Evolutionary conservation across 2,888 invertebrate genomes (phyloP).

Genomic region (Leptarthrus brevirostris): DNA sequence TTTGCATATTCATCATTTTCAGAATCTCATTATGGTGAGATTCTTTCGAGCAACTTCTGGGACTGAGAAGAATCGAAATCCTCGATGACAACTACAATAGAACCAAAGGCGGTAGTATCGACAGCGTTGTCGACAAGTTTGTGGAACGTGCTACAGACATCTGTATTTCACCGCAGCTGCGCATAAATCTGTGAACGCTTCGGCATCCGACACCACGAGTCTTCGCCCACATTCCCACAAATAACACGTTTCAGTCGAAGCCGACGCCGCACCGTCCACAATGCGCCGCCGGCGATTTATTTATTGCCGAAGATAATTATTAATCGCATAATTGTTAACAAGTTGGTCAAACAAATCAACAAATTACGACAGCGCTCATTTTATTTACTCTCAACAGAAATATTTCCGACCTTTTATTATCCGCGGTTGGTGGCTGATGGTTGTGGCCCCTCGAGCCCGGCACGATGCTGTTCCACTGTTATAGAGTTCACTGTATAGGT

Average conservation of each 20-base stretch:
- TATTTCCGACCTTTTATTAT: constrained; percentile 35
- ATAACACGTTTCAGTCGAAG: neutral
- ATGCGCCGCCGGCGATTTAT: constrained; percentile 2
- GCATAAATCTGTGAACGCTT: constrained; percentile 12
- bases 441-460: neutral
- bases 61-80: too few relatives aligned
- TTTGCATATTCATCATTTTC: constrained; percentile 9
- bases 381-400: constrained; percentile 33
- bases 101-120: too few relatives aligned
- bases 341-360: constrained; percentile 41
- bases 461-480: neutral
- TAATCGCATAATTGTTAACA: constrained; percentile 44
- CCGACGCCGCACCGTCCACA: too few relatives aligned
- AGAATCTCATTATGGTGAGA: constrained; percentile 16
- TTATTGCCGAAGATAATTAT: constrained; percentile 40
- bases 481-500: too few relatives aligned
- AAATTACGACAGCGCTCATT: constrained; percentile 42
- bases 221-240: constrained; percentile 28
- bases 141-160: neutral
- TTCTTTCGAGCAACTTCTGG: neutral
- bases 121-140: too few relatives aligned
- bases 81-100: too few relatives aligned
- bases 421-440: too few relatives aligned
- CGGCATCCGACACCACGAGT: neutral
- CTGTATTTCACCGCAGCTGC: neutral